Conservation (phyloP, 2,797 vertebrate species). For the Microchirus variegatus region DNA sequence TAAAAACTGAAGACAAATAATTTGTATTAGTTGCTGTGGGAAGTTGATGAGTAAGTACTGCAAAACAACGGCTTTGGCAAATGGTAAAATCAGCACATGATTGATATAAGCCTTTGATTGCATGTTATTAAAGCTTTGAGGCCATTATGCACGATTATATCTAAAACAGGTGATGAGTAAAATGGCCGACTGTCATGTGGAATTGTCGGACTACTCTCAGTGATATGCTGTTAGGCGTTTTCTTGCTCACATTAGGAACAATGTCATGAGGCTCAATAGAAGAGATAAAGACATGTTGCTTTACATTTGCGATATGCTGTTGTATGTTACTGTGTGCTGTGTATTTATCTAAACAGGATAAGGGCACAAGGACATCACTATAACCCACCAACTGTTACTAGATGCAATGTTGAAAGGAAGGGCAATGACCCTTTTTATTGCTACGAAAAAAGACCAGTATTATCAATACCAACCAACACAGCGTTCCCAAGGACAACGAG, state of each 20-base stretch:
- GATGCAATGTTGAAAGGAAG: neutral
- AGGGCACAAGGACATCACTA: neutral
- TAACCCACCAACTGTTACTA: neutral
- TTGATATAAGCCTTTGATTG: conserved; percentile 4
- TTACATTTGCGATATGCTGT: neutral
- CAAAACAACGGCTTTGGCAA: conserved; percentile 1
- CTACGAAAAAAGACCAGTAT: neutral
- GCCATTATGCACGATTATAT: conserved; percentile 27
- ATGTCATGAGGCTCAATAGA: conserved; percentile 6
- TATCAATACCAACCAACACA: conserved; percentile 6
- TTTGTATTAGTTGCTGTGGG: neutral
- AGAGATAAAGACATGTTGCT: neutral
- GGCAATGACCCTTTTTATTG: neutral
- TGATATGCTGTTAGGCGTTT: no score
- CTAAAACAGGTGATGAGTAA: conserved; percentile 49
- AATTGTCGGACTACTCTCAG: neutral
- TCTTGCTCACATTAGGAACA: no score
- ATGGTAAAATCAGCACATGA: conserved; percentile 3
- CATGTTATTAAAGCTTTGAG: conserved; percentile 11
- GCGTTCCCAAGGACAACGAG: neutral
- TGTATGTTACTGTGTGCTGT: neutral
- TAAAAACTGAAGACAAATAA: no score
- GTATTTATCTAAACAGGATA: neutral
- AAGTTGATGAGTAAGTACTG: no score
- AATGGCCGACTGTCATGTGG: conserved; percentile 19